These are phyloP conservation scores for Whitmania pigra DNA, from an alignment of 1,140 invertebrate species.

Conservation along the genomic window DNA sequence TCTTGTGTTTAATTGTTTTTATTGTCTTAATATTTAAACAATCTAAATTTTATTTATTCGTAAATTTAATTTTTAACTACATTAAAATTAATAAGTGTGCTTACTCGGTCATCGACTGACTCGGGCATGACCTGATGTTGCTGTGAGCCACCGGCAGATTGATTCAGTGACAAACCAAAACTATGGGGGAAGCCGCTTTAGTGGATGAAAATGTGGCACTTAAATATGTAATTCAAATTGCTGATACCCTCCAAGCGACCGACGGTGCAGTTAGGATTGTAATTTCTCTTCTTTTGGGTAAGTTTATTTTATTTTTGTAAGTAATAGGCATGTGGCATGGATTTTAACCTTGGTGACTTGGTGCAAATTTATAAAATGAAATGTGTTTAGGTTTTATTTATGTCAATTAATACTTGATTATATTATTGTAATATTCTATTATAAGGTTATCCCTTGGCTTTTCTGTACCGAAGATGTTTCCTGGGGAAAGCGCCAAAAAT, in stretches of 20 bases:
- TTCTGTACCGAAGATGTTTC: conserved; percentile 53
- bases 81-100: too few relatives aligned
- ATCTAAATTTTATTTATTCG: too few relatives aligned
- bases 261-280: neutral
- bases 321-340: neutral
- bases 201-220: neutral
- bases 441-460: conserved; percentile 63
- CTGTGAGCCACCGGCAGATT: too few relatives aligned
- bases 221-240: neutral
- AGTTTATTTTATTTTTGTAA: neutral
- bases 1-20: too few relatives aligned
- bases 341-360: neutral
- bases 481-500: conserved; percentile 45
- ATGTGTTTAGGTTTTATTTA: neutral
- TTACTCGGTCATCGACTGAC: too few relatives aligned
- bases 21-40: too few relatives aligned
- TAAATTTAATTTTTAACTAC: too few relatives aligned
- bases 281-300: conserved; percentile 3
- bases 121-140: too few relatives aligned
- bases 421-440: conserved; percentile 15
- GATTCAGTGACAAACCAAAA: too few relatives aligned
- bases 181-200: neutral
- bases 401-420: neutral
- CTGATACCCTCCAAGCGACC: neutral
- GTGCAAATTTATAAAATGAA: neutral